Base-by-base conservation (phyloP, 1,140 invertebrate species). In the Sipha flava region DNA sequence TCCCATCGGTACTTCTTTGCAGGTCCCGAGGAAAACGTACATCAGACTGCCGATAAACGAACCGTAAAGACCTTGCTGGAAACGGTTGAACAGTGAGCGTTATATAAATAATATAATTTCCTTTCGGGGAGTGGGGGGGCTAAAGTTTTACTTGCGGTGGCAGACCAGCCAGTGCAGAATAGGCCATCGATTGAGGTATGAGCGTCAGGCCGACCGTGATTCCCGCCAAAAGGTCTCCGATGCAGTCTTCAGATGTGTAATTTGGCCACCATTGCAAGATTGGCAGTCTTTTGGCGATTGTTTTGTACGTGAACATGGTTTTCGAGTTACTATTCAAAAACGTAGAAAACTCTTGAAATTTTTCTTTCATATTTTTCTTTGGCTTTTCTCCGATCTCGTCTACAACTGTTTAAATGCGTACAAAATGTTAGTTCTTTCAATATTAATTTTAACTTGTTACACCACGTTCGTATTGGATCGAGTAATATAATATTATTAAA, bases 1-100 rank as follows among this genome's bases (percentile, higher is more conserved):
- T 18, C 94, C 94, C 82, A 95, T 89, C 2, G 95, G 95, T 45
- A 97, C 91, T 84, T 96, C 94, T 84, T 94, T 94, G 83, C 94
- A 95, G 40, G 92, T 95, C 52, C 96, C 96, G 81, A 98, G 88
- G 57, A 97, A 87, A 81, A 94, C 92, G 87, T 98, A 98, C 59
- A 97, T 88, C 84, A 97, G 93, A 84, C 92, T 92, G 40, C 95
- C 95, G 83, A 97, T 86, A 86, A 97, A 97, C 0, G 95, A 94
- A 26, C 93, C 92, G 85, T 97, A 98, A 1, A 98, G 87, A 64
- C 95, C 96, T 85, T 94, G 92, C 90, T 95, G 88, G 18, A 86
- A 86, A 57, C 16, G n/a, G 80, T 68, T 70, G 43, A 80, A 68
- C 18, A n/a, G n/a, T n/a, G n/a, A n/a, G 14, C 43, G 16, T n/a